Base-by-base conservation (phyloP, 2,888 invertebrate genomes). In the Drosophila neutralis region DNA sequence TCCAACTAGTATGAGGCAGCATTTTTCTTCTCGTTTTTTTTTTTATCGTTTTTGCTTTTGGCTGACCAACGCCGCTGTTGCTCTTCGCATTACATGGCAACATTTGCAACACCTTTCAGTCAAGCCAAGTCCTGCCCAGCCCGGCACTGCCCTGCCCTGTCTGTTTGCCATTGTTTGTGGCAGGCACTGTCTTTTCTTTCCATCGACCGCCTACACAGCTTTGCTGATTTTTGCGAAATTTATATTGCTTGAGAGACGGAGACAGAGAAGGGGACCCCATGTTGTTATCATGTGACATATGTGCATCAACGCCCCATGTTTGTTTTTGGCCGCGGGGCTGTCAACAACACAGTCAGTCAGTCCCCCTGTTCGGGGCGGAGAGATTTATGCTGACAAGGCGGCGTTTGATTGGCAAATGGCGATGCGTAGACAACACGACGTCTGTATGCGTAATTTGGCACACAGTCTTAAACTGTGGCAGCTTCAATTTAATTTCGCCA, bases 211-310 rank as follows among this genome's bases (percentile, higher is more conserved):
- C 90, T 90, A 84, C 89, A 84, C 85, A 78, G 89, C 65, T 69
- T 74, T 73, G 90, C 85, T 90, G 91, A 87, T 87, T 90, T 87
- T 90, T 85, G 88, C 90, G 85, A 88, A 87, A 87, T 90, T 90
- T 87, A 90, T 87, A 90, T 87, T 89, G 71, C 76, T 74, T 67
- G 67, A 49, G 63, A 54, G 76, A 61, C 40, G 3, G 11, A 10
- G 36, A 13, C 27, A 13, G n/a, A 76, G 48, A 27, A 13, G 45
- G 45, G 21, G 62, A 63, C 80, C 80, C 70, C 91, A 86, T 90
- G 90, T 91, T 91, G 90, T 91, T 90, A 90, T 78, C 89, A 74
- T 83, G 91, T 88, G 87, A 88, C 91, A 88, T 91, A 91, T 91
- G 91, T 91, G 88, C 90, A 90, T 89, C 91, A 90, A 91, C 88